phyloP scores from a whole-genome alignment of 2,113 vertebrate species.

The Corydoras maculifer region DNA sequence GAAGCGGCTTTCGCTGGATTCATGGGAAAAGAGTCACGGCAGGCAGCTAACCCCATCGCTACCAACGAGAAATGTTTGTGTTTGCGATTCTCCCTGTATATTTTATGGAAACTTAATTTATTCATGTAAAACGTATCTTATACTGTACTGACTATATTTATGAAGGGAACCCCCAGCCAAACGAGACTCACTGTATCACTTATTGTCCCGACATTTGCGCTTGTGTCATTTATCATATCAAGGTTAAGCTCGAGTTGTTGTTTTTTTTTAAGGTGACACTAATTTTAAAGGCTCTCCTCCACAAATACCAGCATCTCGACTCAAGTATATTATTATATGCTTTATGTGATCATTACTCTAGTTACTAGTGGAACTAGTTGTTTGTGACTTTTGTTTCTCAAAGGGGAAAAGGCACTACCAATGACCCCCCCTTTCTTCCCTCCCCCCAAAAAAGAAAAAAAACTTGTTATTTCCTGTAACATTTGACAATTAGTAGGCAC shows the following conservation, averaged over 20 bases:
- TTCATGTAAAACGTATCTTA: slow-evolving; percentile 9
- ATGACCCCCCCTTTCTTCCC: too few species aligned
- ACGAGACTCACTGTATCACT: background rate
- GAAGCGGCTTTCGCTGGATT: slow-evolving; percentile 2
- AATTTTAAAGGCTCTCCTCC: too few species aligned
- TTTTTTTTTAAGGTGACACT: background rate
- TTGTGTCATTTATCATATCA: slow-evolving; percentile 1
- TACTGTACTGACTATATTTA: slow-evolving; percentile 35
- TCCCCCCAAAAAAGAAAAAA: too few species aligned
- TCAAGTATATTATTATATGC: too few species aligned
- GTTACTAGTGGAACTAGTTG: too few species aligned
- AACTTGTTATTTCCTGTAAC: too few species aligned
- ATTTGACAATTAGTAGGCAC: too few species aligned
- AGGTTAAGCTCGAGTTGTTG: background rate
- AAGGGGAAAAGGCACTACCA: too few species aligned
- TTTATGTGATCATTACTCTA: too few species aligned
- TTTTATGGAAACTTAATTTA: slow-evolving; percentile 10
- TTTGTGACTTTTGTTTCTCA: too few species aligned
- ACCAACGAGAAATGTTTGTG: background rate
- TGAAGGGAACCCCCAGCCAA: slow-evolving; percentile 1
- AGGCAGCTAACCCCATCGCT: background rate
- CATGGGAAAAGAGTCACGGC: background rate
- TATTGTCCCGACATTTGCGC: background rate
- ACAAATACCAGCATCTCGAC: too few species aligned
- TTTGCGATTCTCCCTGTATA: background rate